phyloP scores from a whole-genome alignment of 2,113 vertebrate species.

The Sturnira hondurensis region DNA sequence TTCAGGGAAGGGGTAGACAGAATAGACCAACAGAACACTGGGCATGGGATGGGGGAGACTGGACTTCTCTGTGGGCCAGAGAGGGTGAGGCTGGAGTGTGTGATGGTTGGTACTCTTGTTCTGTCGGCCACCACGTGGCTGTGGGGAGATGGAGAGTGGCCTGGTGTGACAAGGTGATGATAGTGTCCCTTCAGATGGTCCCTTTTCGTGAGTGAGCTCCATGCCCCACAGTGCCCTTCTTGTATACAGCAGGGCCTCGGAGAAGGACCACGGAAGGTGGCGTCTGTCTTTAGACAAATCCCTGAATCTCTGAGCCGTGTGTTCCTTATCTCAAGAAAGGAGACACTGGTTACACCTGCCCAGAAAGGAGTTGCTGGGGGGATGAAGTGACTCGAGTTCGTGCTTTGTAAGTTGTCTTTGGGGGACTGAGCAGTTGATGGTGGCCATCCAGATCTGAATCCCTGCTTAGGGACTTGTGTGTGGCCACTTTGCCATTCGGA shows the following conservation, averaged over 20 bases:
- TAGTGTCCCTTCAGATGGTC: background rate
- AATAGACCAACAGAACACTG: background rate
- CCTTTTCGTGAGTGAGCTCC: background rate
- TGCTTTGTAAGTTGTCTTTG: background rate
- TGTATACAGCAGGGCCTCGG: background rate
- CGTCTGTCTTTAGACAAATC: background rate
- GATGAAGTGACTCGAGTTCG: background rate
- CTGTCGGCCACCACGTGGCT: background rate
- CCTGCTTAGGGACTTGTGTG: background rate
- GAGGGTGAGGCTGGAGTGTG: background rate
- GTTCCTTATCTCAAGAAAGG: background rate
- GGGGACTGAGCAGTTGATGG: background rate
- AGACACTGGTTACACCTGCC: background rate
- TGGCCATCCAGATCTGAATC: background rate
- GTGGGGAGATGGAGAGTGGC: background rate
- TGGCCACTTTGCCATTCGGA: too few relatives aligned
- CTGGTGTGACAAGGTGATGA: background rate
- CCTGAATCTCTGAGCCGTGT: background rate
- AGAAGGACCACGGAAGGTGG: background rate
- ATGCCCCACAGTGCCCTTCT: accelerated
- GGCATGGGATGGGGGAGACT: background rate
- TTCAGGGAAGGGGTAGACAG: background rate
- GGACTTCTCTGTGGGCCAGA: background rate
- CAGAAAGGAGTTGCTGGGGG: background rate
- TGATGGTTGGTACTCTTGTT: background rate